Conservation (phyloP, 2,888 invertebrate species). For the Chromoteleia sp. region DNA sequence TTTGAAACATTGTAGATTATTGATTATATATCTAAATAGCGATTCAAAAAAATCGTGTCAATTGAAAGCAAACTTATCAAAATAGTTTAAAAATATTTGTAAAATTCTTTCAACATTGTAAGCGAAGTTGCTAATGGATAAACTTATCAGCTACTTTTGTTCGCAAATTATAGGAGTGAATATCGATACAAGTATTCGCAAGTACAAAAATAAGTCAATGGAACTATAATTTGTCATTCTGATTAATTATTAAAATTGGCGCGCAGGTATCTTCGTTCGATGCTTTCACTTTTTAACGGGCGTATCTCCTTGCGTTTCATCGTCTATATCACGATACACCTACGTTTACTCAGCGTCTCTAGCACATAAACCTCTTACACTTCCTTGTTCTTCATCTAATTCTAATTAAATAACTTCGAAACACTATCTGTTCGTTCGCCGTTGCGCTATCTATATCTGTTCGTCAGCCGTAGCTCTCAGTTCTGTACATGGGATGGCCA, state of each 20-base stretch:
- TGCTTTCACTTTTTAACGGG: slow-evolving; percentile 40
- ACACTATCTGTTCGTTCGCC: slow-evolving; percentile 80
- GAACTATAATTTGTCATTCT: slow-evolving; percentile 53
- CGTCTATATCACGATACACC: slow-evolving; percentile 57
- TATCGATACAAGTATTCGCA: slow-evolving; percentile 16
- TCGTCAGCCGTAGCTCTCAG: slow-evolving; percentile 62
- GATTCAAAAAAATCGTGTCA: too few species aligned
- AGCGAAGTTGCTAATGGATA: slow-evolving; percentile 17
- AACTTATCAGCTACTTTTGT: slow-evolving; percentile 33
- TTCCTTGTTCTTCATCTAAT: slow-evolving; percentile 70
- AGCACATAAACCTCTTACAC: slow-evolving; percentile 65
- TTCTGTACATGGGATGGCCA: slow-evolving; percentile 74
- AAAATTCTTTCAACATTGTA: not conserved
- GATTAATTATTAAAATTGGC: slow-evolving; percentile 61
- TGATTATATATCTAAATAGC: too few species aligned
- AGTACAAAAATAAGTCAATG: slow-evolving; percentile 43
- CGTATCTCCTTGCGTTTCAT: slow-evolving; percentile 44
- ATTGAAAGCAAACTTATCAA: too few species aligned
- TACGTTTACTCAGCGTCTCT: slow-evolving; percentile 44
- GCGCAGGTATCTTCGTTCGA: slow-evolving; percentile 23
- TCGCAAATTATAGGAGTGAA: slow-evolving; percentile 24
- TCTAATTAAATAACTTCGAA: slow-evolving; percentile 83
- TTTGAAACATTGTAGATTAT: too few species aligned
- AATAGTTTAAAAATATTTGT: too few species aligned
- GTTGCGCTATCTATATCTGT: slow-evolving; percentile 69